These are phyloP conservation scores for Danio albolineatus DNA, from an alignment of 2,797 vertebrate genomes.

Conservation along the genomic window DNA sequence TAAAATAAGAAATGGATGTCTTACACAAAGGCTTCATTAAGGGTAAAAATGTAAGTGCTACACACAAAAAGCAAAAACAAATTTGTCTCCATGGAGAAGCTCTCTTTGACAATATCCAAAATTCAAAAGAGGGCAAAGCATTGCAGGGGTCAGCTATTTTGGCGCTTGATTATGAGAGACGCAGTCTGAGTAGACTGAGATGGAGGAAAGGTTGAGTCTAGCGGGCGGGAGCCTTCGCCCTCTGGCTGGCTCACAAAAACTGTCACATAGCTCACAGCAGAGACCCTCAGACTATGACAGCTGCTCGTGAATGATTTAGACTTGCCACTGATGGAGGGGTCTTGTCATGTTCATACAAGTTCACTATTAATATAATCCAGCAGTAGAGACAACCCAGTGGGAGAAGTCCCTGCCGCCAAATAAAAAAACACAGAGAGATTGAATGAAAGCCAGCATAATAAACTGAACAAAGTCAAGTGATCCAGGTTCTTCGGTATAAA, in stretches of 20 bases:
- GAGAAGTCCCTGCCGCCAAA: slow-evolving; percentile 31
- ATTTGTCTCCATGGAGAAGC: slow-evolving; percentile 31
- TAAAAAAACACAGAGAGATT: slow-evolving; percentile 34
- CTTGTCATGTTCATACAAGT: slow-evolving; percentile 62
- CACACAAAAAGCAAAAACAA: not conserved
- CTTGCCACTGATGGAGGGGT: slow-evolving; percentile 53
- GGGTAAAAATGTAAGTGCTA: slow-evolving; percentile 16
- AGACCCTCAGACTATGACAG: slow-evolving; percentile 57
- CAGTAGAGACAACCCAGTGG: slow-evolving; percentile 41
- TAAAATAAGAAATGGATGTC: slow-evolving; percentile 30
- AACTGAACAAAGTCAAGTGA: slow-evolving; percentile 26
- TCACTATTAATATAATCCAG: slow-evolving; percentile 61
- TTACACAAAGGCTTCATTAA: slow-evolving; percentile 15
- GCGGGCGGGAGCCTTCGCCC: slow-evolving; percentile 41
- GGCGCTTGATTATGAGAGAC: slow-evolving; percentile 42
- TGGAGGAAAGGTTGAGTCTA: slow-evolving; percentile 30
- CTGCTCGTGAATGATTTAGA: slow-evolving; percentile 69
- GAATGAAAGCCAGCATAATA: slow-evolving; percentile 33
- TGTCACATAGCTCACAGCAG: slow-evolving; percentile 40
- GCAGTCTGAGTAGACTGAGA: slow-evolving; percentile 41
- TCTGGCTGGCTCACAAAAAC: slow-evolving; percentile 59
- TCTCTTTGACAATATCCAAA: slow-evolving; percentile 37
- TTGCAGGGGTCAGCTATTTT: slow-evolving; percentile 43
- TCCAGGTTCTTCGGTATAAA: not conserved
- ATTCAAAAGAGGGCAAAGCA: slow-evolving; percentile 6